Percentiles rank a stretch among this genome's conserved stretches.
Conservation (phyloP, 2,113 vertebrate genomes). For the Cygnus atratus region DNA sequence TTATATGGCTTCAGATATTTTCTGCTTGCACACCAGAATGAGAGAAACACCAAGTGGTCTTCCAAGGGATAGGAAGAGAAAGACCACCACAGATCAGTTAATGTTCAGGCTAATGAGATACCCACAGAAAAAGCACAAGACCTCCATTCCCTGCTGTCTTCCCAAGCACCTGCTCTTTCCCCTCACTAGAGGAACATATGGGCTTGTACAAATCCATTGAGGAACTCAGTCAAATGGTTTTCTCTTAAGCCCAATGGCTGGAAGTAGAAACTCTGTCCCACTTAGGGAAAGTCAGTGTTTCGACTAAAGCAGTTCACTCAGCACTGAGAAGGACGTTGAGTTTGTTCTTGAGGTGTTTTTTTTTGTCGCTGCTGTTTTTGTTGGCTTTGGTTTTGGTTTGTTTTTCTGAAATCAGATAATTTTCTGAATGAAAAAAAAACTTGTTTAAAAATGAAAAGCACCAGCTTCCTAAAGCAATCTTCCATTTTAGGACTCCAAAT, state of each 20-base stretch:
- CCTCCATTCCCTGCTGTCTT: neutral
- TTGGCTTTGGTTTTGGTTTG: neutral
- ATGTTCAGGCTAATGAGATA: neutral
- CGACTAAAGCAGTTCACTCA: neutral
- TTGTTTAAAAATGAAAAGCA: neutral
- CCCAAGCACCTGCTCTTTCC: neutral
- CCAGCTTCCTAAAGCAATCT: neutral
- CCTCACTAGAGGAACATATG: neutral
- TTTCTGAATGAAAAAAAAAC: neutral
- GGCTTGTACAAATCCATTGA: neutral
- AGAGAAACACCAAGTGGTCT: neutral
- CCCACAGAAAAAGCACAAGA: neutral
- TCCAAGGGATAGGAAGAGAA: neutral
- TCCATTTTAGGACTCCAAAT: neutral
- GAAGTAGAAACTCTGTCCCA: neutral
- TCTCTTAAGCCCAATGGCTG: neutral
- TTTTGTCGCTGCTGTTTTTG: no score
- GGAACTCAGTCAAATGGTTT: neutral
- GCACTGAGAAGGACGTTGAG: neutral
- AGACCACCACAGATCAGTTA: neutral
- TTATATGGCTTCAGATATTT: neutral
- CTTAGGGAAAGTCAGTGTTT: neutral
- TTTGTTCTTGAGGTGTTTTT: neutral
- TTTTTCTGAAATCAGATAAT: neutral
- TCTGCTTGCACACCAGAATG: neutral